These are phyloP conservation scores for Ammodytes marinus DNA, from an alignment of 2,113 vertebrate genomes.

Conservation along the genomic window DNA sequence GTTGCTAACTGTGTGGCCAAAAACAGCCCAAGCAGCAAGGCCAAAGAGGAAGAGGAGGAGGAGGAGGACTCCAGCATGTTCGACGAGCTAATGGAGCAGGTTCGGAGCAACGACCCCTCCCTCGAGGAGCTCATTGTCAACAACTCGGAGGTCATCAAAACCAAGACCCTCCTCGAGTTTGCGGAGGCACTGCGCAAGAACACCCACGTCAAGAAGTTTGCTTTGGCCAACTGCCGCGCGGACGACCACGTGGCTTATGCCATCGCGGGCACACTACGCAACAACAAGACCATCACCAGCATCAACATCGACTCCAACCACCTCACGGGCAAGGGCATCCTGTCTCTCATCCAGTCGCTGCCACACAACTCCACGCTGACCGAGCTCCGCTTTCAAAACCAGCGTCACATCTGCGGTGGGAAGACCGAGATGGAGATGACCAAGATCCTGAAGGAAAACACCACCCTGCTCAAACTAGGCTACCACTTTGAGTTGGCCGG, in stretches of 20 bases:
- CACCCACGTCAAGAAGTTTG: slow-evolving; percentile 89
- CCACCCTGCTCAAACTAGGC: slow-evolving; percentile 94
- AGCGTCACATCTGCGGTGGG: slow-evolving; percentile 96
- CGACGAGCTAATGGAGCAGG: slow-evolving; percentile 92
- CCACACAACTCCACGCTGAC: slow-evolving; percentile 93
- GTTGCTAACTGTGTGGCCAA: slow-evolving; percentile 71
- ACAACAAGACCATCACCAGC: slow-evolving; percentile 92
- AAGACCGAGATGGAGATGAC: slow-evolving; percentile 99
- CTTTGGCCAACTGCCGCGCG: slow-evolving; percentile 94
- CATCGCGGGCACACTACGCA: slow-evolving; percentile 91
- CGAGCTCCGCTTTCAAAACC: slow-evolving; percentile 98
- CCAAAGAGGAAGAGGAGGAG: slow-evolving; percentile 77
- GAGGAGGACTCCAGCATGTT: slow-evolving; percentile 92
- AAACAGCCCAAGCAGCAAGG: slow-evolving; percentile 69
- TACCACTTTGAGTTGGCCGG: slow-evolving; percentile 97
- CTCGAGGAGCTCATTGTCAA: slow-evolving; percentile 93
- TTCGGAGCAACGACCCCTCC: slow-evolving; percentile 88
- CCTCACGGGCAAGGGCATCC: slow-evolving; percentile 95
- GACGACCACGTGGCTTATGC: slow-evolving; percentile 97
- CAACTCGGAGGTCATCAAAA: slow-evolving; percentile 97
- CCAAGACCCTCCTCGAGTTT: slow-evolving; percentile 94
- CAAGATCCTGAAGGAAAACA: slow-evolving; percentile 95
- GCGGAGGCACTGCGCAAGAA: slow-evolving; percentile 92
- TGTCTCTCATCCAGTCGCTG: slow-evolving; percentile 94
- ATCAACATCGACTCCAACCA: slow-evolving; percentile 98